A percentile compares a stretch with the other conserved stretches of the same genome.
These are phyloP conservation scores for Amorpha juglandis DNA, from an alignment of 2,888 invertebrate genomes.

Conservation along the genomic window DNA sequence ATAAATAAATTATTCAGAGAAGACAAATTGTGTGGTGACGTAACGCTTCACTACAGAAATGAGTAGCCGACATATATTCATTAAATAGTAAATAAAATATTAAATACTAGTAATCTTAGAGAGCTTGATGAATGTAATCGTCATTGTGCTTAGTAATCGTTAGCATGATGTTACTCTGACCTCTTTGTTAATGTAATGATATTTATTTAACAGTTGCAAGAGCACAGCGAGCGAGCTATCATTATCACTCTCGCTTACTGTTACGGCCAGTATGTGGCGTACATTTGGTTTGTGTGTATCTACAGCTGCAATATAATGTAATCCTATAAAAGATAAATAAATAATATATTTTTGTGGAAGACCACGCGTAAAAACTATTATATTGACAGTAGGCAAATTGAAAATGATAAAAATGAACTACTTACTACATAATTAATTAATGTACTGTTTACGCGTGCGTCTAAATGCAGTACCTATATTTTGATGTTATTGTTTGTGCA, in stretches of 20 bases:
- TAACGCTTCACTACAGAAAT: constrained; percentile 77
- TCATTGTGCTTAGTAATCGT: constrained; percentile 83
- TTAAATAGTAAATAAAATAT: constrained; percentile 68
- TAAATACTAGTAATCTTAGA: constrained; percentile 74
- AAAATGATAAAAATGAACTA: not conserved
- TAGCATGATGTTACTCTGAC: constrained; percentile 77
- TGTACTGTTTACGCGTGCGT: constrained; percentile 45
- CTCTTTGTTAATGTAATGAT: constrained; percentile 49
- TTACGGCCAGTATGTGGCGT: constrained; percentile 40
- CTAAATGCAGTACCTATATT: constrained; percentile 45
- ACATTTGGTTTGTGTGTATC: constrained; percentile 29
- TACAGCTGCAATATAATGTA: constrained; percentile 25
- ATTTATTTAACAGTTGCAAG: constrained; percentile 49
- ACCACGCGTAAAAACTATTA: constrained; percentile 46
- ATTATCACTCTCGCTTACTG: constrained; percentile 30
- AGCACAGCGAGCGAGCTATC: constrained; percentile 38
- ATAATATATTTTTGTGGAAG: constrained; percentile 60
- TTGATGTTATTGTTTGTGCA: constrained; percentile 66
- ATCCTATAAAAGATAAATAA: constrained; percentile 38
- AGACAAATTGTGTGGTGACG: constrained; percentile 56
- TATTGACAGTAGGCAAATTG: constrained; percentile 9
- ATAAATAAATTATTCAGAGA: constrained; percentile 28
- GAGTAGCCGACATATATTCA: constrained; percentile 76
- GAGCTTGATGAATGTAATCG: constrained; percentile 82
- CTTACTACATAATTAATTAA: constrained; percentile 24